phyloP scores from a whole-genome alignment of 2,113 vertebrate genomes.

The Eira barbara region DNA sequence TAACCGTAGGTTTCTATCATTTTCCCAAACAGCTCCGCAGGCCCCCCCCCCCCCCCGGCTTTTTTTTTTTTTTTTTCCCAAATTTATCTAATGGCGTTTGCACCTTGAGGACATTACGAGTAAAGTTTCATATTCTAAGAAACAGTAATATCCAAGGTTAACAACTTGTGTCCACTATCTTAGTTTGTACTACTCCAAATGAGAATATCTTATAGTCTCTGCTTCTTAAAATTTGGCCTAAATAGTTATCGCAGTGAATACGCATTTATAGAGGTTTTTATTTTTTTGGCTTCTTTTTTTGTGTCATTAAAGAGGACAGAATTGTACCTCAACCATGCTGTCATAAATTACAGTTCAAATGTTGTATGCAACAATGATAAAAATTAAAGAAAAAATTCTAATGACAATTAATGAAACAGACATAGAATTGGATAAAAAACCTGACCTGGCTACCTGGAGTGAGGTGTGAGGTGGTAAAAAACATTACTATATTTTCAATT shows the following conservation, averaged over 20 bases:
- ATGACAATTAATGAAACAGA: not conserved
- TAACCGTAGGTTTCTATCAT: not conserved
- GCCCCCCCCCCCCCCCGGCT: too few relatives aligned
- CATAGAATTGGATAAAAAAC: not conserved
- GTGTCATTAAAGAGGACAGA: not conserved
- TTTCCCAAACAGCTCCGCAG: not conserved
- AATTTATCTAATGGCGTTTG: not conserved
- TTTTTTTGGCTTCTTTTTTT: not conserved
- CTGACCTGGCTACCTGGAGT: not conserved
- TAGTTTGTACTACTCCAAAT: not conserved
- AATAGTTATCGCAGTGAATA: not conserved
- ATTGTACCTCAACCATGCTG: not conserved
- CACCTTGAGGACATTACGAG: not conserved
- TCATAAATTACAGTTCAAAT: not conserved
- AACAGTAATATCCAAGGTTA: not conserved
- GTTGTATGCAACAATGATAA: not conserved
- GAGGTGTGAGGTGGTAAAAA: not conserved
- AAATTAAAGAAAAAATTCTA: not conserved
- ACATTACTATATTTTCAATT: not conserved
- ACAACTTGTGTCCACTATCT: not conserved
- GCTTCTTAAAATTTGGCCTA: constrained; percentile 11
- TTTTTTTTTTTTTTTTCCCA: not conserved
- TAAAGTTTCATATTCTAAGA: not conserved
- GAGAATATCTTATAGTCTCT: not conserved
- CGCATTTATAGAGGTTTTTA: not conserved